Conservation (phyloP, 2,888 invertebrate genomes). For the Leptopilina myrica region DNA sequence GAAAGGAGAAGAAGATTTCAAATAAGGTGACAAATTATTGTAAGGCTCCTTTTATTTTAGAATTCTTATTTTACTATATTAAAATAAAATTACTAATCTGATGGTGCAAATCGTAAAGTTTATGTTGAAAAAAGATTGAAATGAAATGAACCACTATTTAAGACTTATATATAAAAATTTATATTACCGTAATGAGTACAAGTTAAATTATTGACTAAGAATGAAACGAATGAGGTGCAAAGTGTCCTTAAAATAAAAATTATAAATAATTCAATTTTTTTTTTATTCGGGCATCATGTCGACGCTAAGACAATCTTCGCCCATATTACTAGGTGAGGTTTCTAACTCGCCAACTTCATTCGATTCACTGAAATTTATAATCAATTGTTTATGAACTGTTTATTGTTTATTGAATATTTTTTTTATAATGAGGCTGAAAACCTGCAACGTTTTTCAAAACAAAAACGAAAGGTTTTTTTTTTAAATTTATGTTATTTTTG, state of each 20-base stretch:
- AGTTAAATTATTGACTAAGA: constrained; percentile 59
- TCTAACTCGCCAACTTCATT: constrained; percentile 88
- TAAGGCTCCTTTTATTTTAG: no score
- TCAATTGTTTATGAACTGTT: no score
- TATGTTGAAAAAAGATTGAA: neutral
- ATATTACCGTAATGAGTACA: constrained; percentile 62
- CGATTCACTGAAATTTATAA: constrained; percentile 82
- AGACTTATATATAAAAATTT: constrained; percentile 61
- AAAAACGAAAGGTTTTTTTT: no score
- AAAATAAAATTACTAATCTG: no score
- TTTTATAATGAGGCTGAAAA: no score
- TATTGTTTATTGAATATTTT: no score
- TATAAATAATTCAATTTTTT: constrained; percentile 53
- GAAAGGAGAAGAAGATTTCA: no score
- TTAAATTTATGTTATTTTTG: no score
- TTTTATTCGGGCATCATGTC: constrained; percentile 80
- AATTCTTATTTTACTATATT: no score
- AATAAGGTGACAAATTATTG: no score
- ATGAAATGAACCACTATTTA: neutral
- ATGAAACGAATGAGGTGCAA: constrained; percentile 59
- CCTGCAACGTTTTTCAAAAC: no score
- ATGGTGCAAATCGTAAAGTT: no score
- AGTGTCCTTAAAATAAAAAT: constrained; percentile 56
- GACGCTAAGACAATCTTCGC: constrained; percentile 87
- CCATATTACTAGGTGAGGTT: constrained; percentile 88